Conservation (phyloP, 2,797 vertebrate species). For the Anableps anableps region DNA sequence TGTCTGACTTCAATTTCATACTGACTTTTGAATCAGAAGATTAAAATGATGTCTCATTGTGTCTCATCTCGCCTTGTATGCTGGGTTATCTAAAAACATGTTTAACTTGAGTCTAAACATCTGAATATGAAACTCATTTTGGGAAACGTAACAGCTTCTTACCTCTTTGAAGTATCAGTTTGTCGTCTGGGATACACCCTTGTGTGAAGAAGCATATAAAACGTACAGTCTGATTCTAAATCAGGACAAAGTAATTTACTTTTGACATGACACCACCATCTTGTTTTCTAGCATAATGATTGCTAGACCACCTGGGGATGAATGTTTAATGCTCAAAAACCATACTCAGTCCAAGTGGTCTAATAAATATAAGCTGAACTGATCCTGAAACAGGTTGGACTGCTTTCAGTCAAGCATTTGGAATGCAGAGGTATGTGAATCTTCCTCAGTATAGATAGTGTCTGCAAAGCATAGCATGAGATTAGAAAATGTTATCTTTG, state of each 20-base stretch:
- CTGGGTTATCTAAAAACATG: not conserved
- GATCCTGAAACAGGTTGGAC: not conserved
- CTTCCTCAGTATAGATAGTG: not conserved
- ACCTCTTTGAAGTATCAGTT: not conserved
- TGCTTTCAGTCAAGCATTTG: not conserved
- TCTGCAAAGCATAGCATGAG: not conserved
- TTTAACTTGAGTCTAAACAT: not conserved
- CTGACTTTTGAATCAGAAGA: not conserved
- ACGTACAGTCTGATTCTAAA: not conserved
- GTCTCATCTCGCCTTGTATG: not conserved
- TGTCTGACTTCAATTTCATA: not conserved
- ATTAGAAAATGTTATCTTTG: not conserved
- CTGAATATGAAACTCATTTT: not conserved
- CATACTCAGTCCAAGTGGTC: not conserved
- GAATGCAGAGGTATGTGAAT: not conserved
- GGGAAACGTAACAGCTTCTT: not conserved
- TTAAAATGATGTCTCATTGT: not conserved
- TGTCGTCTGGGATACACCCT: not conserved
- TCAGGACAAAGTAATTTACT: not conserved
- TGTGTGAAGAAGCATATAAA: not conserved
- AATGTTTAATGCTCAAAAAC: not conserved
- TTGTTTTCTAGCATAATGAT: not conserved
- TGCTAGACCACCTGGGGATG: not conserved
- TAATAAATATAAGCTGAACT: not conserved
- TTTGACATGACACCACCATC: not conserved